Conservation (phyloP, 2,888 invertebrate species). For the Coenonympha arcania region DNA sequence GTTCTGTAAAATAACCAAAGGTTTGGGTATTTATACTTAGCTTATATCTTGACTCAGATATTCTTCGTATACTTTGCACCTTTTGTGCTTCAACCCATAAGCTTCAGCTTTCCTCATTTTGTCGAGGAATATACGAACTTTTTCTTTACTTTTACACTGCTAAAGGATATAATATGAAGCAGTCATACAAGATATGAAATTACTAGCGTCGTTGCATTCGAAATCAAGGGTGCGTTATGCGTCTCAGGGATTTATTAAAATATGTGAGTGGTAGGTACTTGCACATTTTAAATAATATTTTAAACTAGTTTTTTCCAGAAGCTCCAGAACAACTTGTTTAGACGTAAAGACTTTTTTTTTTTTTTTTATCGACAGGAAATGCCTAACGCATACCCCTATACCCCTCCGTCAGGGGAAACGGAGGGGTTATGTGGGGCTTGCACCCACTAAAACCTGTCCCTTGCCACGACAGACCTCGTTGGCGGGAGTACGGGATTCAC, state of each 20-base stretch:
- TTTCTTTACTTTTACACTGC: slow-evolving; percentile 7
- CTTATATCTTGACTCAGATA: background rate
- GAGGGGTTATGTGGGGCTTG: no score
- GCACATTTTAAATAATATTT: no score
- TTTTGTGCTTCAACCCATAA: slow-evolving; percentile 13
- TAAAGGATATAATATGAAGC: slow-evolving; percentile 14
- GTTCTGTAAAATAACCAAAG: background rate
- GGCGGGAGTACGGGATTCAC: no score
- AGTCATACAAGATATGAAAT: slow-evolving; percentile 15
- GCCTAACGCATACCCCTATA: no score
- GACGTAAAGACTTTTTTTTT: no score
- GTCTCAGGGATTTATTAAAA: background rate
- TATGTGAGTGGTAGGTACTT: no score
- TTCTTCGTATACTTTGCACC: slow-evolving; percentile 14
- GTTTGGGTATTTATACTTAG: background rate
- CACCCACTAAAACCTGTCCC: no score
- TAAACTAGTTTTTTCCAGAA: no score
- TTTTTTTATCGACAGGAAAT: no score
- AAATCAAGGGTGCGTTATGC: background rate
- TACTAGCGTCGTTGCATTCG: background rate
- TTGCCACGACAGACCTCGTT: no score
- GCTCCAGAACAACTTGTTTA: no score
- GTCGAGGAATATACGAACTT: slow-evolving; percentile 16
- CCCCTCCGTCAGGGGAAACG: no score
- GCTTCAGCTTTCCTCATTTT: slow-evolving; percentile 14